phyloP scores from a whole-genome alignment of 1,140 invertebrate genomes.

The Neodiprion lecontei region DNA sequence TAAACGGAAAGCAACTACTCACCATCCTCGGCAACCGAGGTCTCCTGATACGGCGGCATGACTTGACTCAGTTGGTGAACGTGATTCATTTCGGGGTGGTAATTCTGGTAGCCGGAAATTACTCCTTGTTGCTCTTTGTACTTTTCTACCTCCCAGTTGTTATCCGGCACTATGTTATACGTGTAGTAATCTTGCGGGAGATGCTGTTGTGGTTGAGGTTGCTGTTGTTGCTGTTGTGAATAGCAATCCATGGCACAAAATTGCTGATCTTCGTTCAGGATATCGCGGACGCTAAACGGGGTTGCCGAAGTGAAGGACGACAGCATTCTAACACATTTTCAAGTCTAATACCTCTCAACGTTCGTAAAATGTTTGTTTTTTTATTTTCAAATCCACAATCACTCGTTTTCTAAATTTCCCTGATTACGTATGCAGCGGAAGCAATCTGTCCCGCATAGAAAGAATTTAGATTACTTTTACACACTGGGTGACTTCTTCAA shows the following conservation, averaged over 20 bases:
- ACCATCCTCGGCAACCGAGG: constrained; percentile 52
- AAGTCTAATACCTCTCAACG: not conserved
- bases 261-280: constrained; percentile 64
- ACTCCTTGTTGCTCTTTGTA: constrained; percentile 47
- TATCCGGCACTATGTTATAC: constrained; percentile 45
- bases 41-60: constrained; percentile 48
- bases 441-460: not conserved
- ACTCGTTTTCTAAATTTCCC: not conserved
- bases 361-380: not conserved
- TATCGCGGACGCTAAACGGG: constrained; percentile 80
- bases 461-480: no score
- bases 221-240: constrained; percentile 39
- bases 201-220: constrained; percentile 30
- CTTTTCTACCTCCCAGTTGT: constrained; percentile 54
- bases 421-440: not conserved
- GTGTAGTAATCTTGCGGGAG: constrained; percentile 52
- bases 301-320: constrained; percentile 61
- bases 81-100: constrained; percentile 46
- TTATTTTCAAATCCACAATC: not conserved
- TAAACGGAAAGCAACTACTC: not conserved
- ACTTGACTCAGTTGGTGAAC: constrained; percentile 53
- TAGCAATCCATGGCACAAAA: constrained; percentile 55
- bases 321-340: constrained; percentile 52
- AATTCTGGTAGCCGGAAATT: constrained; percentile 44
- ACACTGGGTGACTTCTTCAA: no score